phyloP scores from a whole-genome alignment of 2,797 vertebrate species.

The Lagorchestes hirsutus region DNA sequence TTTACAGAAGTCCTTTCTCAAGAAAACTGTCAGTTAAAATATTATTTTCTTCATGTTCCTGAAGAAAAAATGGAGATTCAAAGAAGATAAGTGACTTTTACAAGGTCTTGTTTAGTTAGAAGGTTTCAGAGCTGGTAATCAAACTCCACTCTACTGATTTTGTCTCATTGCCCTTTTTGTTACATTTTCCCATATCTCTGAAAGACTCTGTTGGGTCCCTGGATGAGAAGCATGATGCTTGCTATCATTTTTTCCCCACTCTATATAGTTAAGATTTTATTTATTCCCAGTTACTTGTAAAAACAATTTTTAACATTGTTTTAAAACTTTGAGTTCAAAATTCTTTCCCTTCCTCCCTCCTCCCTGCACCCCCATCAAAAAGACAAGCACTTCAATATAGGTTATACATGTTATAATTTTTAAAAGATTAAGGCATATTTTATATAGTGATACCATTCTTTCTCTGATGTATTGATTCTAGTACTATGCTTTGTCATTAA shows the following conservation, averaged over 20 bases:
- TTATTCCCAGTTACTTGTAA: no score
- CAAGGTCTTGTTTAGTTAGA: not conserved
- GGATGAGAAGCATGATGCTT: no score
- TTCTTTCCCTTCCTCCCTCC: no score
- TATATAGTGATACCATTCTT: not conserved
- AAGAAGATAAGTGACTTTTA: not conserved
- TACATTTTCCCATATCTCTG: not conserved
- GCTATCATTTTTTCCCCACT: no score
- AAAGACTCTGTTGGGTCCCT: not conserved
- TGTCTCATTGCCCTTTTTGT: not conserved
- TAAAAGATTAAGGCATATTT: not conserved
- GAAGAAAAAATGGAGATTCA: not conserved
- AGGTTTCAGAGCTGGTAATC: not conserved
- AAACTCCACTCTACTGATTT: not conserved
- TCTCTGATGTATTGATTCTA: not conserved
- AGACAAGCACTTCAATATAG: no score
- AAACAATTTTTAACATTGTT: no score
- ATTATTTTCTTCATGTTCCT: not conserved
- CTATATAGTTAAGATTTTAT: no score
- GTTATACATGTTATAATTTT: no score
- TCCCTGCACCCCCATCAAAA: no score
- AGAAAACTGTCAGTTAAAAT: not conserved
- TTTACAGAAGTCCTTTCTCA: not conserved
- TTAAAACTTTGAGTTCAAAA: no score
- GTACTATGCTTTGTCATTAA: not conserved